A percentile compares a stretch with the other conserved stretches of the same genome.
phyloP scores from a whole-genome alignment of 2,888 invertebrate genomes.

The Tenthredo scrophulariae region DNA sequence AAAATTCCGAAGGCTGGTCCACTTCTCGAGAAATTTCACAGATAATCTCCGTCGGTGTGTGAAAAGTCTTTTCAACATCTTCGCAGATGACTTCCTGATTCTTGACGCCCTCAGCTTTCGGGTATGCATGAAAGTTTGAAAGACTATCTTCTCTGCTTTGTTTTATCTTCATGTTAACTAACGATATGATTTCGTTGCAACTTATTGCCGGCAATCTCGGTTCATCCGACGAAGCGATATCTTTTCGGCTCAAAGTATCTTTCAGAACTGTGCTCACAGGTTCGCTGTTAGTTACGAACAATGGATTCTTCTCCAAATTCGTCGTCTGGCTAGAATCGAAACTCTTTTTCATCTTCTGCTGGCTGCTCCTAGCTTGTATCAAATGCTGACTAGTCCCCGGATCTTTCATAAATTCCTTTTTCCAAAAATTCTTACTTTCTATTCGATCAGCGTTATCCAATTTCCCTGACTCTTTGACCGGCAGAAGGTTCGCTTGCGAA shows the following conservation, averaged over 20 bases:
- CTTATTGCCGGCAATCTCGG: not conserved
- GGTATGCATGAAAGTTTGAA: not conserved
- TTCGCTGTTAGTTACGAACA: not conserved
- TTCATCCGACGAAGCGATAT: not conserved
- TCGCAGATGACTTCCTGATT: not conserved
- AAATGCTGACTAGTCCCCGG: not conserved
- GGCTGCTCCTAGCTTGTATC: not conserved
- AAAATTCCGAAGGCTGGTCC: not conserved
- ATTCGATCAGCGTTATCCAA: not conserved
- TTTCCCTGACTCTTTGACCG: not conserved
- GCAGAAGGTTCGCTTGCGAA: not conserved
- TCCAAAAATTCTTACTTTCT: not conserved
- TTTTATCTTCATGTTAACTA: not conserved
- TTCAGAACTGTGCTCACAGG: not conserved
- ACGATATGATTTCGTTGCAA: conserved; percentile 7
- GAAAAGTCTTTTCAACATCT: not conserved
- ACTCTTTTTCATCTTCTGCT: not conserved
- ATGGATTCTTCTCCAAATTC: not conserved
- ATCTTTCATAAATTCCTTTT: not conserved
- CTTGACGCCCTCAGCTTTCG: not conserved
- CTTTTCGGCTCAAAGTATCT: not conserved
- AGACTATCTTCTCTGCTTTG: not conserved
- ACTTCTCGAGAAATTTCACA: not conserved
- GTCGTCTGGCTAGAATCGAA: not conserved
- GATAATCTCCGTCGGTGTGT: not conserved